Base-by-base conservation (phyloP, 2,888 invertebrate species). In the Ariolimax columbianus region DNA sequence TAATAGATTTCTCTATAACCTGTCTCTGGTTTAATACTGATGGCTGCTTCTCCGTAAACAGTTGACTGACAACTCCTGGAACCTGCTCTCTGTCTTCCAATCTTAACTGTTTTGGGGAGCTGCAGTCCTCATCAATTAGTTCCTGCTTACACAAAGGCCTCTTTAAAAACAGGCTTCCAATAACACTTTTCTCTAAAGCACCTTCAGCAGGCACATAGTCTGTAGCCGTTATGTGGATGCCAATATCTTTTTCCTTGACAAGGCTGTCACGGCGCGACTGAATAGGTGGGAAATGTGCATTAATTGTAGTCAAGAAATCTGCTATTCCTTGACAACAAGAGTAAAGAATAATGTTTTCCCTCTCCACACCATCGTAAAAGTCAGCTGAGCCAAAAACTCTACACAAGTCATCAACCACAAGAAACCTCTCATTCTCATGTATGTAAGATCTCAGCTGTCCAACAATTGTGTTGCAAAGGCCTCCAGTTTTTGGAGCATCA, bases 201-300 rank as follows among this genome's bases (percentile, higher is more conserved):
- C 36, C 14, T 17, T 0, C 59, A 19, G 19, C 77, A 77, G 83
- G 77, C 33, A 47, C 33, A 81, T 77, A 70, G 33, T 68, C 55
- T 11, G 47, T 51, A 30, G 75, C 84, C 14, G 63, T 80, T 63
- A 78, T 38, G 26, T 85, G 72, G n/a, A 72, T 68, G 23, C 85
- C 85, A 40, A 85, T 77, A 43, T 85, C 85, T 77, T 85, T 85
- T 63, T 82, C 82, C 47, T 85, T 85, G n/a, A 85, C 78, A 36
- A 85, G 77, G 63, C 82, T 77, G 38, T 82, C 30, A 38, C 68
- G 73, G 1, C 47, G 43, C 26, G 85, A 77, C 17, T 63, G 36
- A 43, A 85, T 55, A n/a, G 75, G 68, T n/a, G 68, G 33, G 55
- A 82, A 82, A 26, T 43, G 59, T 33, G 14, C 23, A 55, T n/a